Base-by-base conservation (phyloP, 2,797 vertebrate species). In the Xenopus petersii region DNA sequence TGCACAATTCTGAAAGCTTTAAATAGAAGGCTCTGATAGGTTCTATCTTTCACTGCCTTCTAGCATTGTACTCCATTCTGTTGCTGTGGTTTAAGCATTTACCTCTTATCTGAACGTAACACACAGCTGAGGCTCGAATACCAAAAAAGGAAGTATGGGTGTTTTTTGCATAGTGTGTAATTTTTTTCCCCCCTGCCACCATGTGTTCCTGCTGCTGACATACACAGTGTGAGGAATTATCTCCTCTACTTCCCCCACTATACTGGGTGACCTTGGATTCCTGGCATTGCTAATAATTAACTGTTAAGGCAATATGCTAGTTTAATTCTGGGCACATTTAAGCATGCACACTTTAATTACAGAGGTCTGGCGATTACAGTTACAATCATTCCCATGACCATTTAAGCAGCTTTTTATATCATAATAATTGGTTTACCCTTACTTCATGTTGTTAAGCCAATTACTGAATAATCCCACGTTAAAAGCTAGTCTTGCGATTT, bases 221-320 rank as follows among this genome's bases (percentile, higher is more conserved):
- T 21, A 42, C 2, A 2, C 64, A 61, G 48, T 48, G 58, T n/a
- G 81, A 75, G 73, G 73, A 79, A 81, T 81, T 81, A 80, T 6
- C 1, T 67, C 74, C 71, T 80, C 85, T 17, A 61, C 80, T 71
- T 73, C 80, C 83, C 26, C 80, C 82, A 71, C 79, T 13, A 71
- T 73, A 12, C 65, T 30, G 2, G 60, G 5, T 86, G 88, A 87
- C 89, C 89, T 88, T 88, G 85, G 71, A 83, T 79, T 81, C 80
- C 76, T 74, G 49, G 75, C 69, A 60, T 59, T 49, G 66, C 63
- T 74, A 74, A 73, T 79, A 16, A 79, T 70, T 73, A 26, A 66
- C 69, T 42, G 54, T 21, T 55, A 56, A 49, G 13, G 46, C 15
- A 60, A 24, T 60, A n/a, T 56, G 2, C 16, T n/a, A 60, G 21